Percentiles rank a stretch among this genome's conserved stretches.
Conservation (phyloP, 2,888 invertebrate genomes). For the Harpagoxenus sublaevis region DNA sequence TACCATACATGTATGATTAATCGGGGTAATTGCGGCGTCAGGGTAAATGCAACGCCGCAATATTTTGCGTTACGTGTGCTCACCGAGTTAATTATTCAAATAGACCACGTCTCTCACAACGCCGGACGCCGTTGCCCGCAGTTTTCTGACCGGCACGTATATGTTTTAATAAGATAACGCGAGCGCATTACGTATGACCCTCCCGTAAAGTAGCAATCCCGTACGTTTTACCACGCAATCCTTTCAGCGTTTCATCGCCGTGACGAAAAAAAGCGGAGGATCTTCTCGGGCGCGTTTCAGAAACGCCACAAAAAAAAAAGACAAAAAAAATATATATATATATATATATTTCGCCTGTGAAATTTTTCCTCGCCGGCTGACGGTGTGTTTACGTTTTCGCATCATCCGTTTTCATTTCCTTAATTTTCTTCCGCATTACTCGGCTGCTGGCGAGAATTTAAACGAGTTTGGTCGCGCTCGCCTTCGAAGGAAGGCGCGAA, state of each 20-base stretch:
- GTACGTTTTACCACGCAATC: slow-evolving; percentile 20
- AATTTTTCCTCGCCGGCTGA: slow-evolving; percentile 9
- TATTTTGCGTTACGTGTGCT: slow-evolving; percentile 16
- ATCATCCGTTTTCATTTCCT: slow-evolving; percentile 53
- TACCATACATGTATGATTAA: slow-evolving; percentile 24
- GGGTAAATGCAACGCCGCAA: neutral
- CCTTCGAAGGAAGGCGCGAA: slow-evolving; percentile 23
- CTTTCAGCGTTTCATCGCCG: slow-evolving; percentile 8
- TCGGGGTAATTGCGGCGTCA: slow-evolving; percentile 22
- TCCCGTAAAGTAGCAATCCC: slow-evolving; percentile 29
- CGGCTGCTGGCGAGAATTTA: slow-evolving; percentile 42
- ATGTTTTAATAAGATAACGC: slow-evolving; percentile 16
- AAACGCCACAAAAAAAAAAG: neutral
- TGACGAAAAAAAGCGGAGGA: slow-evolving; percentile 22
- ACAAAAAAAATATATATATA: neutral
- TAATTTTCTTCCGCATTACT: slow-evolving; percentile 23
- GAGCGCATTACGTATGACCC: neutral
- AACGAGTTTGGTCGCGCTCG: slow-evolving; percentile 45
- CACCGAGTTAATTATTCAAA: slow-evolving; percentile 33
- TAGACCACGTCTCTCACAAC: neutral
- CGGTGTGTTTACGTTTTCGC: slow-evolving; percentile 22
- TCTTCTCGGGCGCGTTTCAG: neutral
- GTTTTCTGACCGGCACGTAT: neutral
- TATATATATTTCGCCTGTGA: neutral
- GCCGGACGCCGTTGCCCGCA: neutral